Conservation (phyloP, 2,888 invertebrate species). For the Formica aserva region DNA sequence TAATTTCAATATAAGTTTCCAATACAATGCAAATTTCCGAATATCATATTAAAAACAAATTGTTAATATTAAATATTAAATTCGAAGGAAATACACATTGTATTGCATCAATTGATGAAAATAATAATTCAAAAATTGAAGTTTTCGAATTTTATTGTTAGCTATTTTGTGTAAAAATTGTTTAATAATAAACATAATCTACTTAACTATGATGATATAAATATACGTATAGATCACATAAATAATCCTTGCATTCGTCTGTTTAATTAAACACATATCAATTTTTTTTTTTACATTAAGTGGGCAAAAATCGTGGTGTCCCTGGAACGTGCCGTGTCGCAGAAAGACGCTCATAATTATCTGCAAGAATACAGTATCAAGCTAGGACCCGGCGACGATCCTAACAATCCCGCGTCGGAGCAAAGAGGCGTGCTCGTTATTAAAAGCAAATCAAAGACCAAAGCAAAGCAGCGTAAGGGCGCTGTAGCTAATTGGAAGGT, state of each 20-base stretch:
- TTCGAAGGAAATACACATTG: background rate
- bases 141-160: background rate
- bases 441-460: conserved; percentile 98
- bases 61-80: background rate
- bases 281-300: conserved; percentile 85
- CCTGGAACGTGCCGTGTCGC: conserved; percentile 96
- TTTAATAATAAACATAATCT: background rate
- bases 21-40: background rate
- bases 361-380: conserved; percentile 98
- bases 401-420: conserved; percentile 92
- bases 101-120: background rate
- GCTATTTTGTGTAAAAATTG: background rate
- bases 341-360: conserved; percentile 95
- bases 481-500: conserved; percentile 99
- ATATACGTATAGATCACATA: background rate
- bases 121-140: background rate
- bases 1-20: background rate
- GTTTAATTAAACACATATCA: background rate
- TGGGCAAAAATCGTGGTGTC: conserved; percentile 99
- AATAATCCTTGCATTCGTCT: background rate
- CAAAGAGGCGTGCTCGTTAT: conserved; percentile 99
- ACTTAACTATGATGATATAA: background rate
- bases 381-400: conserved; percentile 92
- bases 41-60: background rate
- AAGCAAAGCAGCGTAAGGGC: conserved; percentile 98